These are phyloP conservation scores for Allophyes oxyacanthae DNA, from an alignment of 2,888 invertebrate species.

Conservation along the genomic window DNA sequence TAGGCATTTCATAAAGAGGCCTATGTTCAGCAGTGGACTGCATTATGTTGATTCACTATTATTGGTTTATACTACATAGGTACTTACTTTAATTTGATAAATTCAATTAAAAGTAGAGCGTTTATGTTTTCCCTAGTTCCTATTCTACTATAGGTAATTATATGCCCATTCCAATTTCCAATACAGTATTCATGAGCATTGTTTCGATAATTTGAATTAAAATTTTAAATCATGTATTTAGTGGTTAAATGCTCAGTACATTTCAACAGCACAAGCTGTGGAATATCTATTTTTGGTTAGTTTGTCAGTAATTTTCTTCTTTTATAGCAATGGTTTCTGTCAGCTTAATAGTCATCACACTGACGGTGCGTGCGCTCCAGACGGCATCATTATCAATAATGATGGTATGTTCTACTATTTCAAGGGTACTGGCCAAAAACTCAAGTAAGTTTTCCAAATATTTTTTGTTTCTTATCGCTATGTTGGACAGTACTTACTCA, in stretches of 20 bases:
- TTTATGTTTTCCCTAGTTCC: no score
- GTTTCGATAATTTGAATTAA: slow-evolving; percentile 9
- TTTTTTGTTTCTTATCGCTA: no score
- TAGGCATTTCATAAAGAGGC: no score
- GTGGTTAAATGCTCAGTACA: neutral
- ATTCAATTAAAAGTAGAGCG: no score
- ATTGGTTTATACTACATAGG: no score
- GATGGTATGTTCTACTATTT: slow-evolving; percentile 68
- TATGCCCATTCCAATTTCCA: no score
- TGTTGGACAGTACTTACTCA: no score
- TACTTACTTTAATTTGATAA: no score
- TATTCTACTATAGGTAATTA: no score
- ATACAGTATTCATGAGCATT: slow-evolving; percentile 8
- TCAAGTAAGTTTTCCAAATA: slow-evolving; percentile 62
- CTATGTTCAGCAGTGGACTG: no score
- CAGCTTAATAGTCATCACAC: slow-evolving; percentile 76
- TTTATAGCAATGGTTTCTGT: slow-evolving; percentile 76
- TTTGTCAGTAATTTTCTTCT: slow-evolving; percentile 14
- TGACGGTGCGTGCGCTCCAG: slow-evolving; percentile 69
- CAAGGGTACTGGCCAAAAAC: slow-evolving; percentile 49
- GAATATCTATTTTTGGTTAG: no score
- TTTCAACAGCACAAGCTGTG: neutral
- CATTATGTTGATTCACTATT: no score
- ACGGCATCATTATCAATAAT: slow-evolving; percentile 69
- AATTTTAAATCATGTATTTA: slow-evolving; percentile 22